Base-by-base conservation (phyloP, 2,113 vertebrate species). In the Ptyas mucosa region DNA sequence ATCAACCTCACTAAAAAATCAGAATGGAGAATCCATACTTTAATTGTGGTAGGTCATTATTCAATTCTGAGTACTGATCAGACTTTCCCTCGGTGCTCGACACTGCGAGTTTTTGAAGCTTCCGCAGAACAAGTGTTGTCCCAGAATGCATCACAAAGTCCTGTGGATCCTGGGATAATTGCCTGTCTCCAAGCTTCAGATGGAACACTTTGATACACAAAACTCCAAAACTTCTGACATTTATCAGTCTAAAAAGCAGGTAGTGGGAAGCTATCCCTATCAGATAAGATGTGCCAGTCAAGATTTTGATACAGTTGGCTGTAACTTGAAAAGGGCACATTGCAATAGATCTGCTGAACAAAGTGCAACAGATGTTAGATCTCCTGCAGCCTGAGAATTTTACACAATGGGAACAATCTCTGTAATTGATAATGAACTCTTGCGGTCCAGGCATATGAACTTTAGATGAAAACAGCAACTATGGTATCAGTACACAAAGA, bases 261-360 rank as follows among this genome's bases (percentile, higher is more conserved):
- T 89, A 93, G 91, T 0, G 1, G 95, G 96, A 95, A 96, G 87
- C 89, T 0, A 91, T 85, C 92, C 90, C 61, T 54, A 96, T 96
- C 96, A 97, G 97, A 97, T 97, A 97, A 96, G 96, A 95, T 53
- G 90, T 96, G 97, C 95, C 96, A 97, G 95, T 97, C 96, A 97
- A 96, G 96, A 96, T 97, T 97, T 96, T 95, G 92, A 1, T 34
- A 95, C 61, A 94, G 93, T 92, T 1, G 0, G 93, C 93, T 94
- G 92, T 86, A 61, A 93, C 95, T 94, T 94, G 96, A 94, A 97
- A 96, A 97, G 96, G 97, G 96, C 96, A 96, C 96, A 96, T 96
- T 96, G 95, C 54, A 95, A 93, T 23, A 0, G 85, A 96, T 94
- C 96, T 95, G 92, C 93, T 94, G 95, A 95, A 95, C 0, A 18